Conservation (phyloP, 1,140 invertebrate species). For the Propsilocerus akamusi region DNA sequence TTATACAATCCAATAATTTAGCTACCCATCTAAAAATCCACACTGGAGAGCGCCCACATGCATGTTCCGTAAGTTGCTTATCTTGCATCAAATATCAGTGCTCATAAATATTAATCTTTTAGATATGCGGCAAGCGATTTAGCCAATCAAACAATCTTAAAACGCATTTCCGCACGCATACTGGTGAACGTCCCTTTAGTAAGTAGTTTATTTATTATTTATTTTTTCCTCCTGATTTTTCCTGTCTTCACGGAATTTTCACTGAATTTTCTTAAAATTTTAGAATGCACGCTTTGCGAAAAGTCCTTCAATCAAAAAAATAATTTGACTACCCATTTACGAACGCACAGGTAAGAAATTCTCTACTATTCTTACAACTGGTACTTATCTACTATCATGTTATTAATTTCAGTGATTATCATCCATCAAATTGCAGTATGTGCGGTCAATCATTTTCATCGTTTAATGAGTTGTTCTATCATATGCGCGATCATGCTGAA, state of each 20-base stretch:
- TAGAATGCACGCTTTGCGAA: background rate
- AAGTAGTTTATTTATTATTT: too few species aligned
- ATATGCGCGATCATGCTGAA: conserved; percentile 34
- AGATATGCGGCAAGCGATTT: conserved; percentile 67
- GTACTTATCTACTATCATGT: too few species aligned
- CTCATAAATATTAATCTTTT: too few species aligned
- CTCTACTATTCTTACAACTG: too few species aligned
- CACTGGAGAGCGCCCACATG: background rate
- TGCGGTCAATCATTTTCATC: conserved; percentile 30
- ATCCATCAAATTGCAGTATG: background rate
- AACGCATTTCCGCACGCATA: conserved; percentile 55
- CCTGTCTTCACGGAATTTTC: background rate
- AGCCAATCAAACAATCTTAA: conserved; percentile 86
- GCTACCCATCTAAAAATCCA: background rate
- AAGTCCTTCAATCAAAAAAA: conserved; percentile 1
- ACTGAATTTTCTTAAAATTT: too few species aligned
- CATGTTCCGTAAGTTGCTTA: background rate
- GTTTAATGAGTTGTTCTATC: conserved; percentile 24
- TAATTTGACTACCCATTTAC: background rate
- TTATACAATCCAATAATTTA: background rate
- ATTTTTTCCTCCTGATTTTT: background rate
- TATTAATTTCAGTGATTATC: too few species aligned
- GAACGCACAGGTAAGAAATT: too few species aligned
- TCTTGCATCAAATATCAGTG: too few species aligned
- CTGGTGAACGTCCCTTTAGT: conserved; percentile 40